Evolutionary conservation across 2,797 vertebrate species (phyloP), one percentile per base, ranked within the genome.

Genomic region (Luscinia luscinia): DNA sequence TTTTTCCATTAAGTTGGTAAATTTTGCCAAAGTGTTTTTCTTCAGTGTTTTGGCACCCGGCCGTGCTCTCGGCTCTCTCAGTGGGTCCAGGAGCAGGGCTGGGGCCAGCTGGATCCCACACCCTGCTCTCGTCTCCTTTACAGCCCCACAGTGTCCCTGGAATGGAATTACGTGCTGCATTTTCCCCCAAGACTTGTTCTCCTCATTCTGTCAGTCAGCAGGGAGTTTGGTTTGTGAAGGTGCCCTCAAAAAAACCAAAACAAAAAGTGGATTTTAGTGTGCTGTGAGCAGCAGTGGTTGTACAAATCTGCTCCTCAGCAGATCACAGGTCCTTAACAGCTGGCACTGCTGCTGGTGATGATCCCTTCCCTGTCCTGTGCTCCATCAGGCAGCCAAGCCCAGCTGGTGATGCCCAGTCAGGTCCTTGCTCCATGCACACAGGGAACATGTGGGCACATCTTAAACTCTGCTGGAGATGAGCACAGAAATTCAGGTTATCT

Each of bases 1-100:
- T 95, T 97, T 97, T 97, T 97, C 97, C 96, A 97, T 94, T 96
- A 96, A 88, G 88, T 75, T 88, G 92, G 95, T 95, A 46, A 73
- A 73, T 75, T 94, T 94, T 95, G 96, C 95, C 95, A 96, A 93
- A 97, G 76, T 95, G 94, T 93, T 94, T 96, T 87, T 93, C 94
- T 95, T 68, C 85, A 93, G 55, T 12, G n/a, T 86, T 93, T 79
- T 96, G 96, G 95, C 92, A 17, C 49, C 21, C 0, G 0, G 85
- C 86, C 93, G 61, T 0, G 0, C 63, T 91, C 67, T 85, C 87
- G 5, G 1, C 57, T 92, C 76, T 23, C 68, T 87, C 3, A 12
- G 81, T 15, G 18, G 93, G 93, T 93, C 78, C 94, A 89, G 91
- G 75, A 90, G 88, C 68, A 8, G 64, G 83, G 62, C 87, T 67